These are phyloP conservation scores for Drosophila prosaltans DNA, from an alignment of 1,140 invertebrate species.

Conservation along the genomic window DNA sequence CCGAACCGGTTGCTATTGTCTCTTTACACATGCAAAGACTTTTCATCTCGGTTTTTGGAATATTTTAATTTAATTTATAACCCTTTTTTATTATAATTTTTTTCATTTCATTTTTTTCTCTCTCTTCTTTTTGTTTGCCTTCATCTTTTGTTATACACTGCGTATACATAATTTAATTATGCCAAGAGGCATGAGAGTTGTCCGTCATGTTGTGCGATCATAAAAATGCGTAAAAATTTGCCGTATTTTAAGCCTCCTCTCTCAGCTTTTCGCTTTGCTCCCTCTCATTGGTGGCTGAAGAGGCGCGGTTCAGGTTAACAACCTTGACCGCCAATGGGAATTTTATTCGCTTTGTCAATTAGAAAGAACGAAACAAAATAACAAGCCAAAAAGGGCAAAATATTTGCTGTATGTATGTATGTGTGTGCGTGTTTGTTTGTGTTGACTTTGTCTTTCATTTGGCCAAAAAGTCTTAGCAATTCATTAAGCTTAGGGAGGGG, in stretches of 20 bases:
- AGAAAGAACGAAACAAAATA: conserved; percentile 6
- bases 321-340: conserved; percentile 73
- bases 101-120: not conserved
- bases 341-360: conserved; percentile 34
- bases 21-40: conserved; percentile 8
- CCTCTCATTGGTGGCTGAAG: not conserved
- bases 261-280: not conserved
- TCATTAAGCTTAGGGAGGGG: conserved; percentile 5
- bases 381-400: conserved; percentile 5
- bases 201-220: conserved; percentile 29
- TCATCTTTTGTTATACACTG: conserved; percentile 22
- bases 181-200: conserved; percentile 21
- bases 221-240: conserved; percentile 52
- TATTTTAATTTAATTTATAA: conserved; percentile 45
- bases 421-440: not conserved
- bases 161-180: conserved; percentile 70
- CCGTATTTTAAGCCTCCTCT: no score
- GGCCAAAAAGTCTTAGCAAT: conserved; percentile 18
- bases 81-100: conserved; percentile 13
- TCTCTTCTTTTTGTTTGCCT: conserved; percentile 14
- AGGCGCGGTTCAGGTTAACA: conserved; percentile 64
- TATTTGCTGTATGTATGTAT: not conserved
- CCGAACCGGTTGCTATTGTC: conserved; percentile 52
- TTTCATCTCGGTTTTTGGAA: conserved; percentile 29
- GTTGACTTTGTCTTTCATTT: not conserved